Evolutionary conservation across 2,888 invertebrate species (phyloP).

Genomic region (Rhingia rostrata): DNA sequence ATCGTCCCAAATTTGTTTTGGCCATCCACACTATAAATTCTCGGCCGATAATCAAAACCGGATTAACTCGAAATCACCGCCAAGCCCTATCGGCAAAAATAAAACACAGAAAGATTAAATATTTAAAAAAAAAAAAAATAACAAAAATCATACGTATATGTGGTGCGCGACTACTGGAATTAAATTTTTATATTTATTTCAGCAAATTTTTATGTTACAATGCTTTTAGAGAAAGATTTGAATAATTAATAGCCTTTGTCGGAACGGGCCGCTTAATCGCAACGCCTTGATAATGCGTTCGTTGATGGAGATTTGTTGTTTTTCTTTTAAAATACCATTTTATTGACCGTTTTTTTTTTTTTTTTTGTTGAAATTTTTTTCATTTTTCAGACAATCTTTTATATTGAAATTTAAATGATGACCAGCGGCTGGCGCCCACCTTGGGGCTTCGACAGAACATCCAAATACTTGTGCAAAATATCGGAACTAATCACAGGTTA

Average conservation of each 20-base stretch:
- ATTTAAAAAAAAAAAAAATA: conserved; percentile 23
- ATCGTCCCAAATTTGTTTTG: conserved; percentile 54
- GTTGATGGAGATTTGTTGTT: conserved; percentile 68
- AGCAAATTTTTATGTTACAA: conserved; percentile 71
- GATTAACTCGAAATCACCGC: conserved; percentile 64
- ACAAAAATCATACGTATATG: conserved; percentile 11
- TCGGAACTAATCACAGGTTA: conserved; percentile 38
- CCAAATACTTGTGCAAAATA: conserved; percentile 35
- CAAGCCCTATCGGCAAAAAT: conserved; percentile 44
- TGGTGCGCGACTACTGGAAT: conserved; percentile 69
- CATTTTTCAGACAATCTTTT: not conserved
- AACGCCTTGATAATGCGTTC: conserved; percentile 46
- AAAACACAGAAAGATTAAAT: conserved; percentile 5
- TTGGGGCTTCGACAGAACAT: conserved; percentile 12
- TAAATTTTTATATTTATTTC: conserved; percentile 73
- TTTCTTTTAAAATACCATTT: conserved; percentile 41
- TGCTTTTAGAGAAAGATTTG: conserved; percentile 73
- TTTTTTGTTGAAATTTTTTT: not conserved
- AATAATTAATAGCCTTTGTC: conserved; percentile 72
- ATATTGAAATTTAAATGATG: conserved; percentile 63
- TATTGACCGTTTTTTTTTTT: not conserved
- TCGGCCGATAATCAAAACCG: conserved; percentile 62
- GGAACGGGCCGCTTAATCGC: conserved; percentile 51
- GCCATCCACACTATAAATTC: conserved; percentile 45
- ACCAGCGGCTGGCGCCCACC: conserved; percentile 65